Percentiles rank a stretch among this genome's conserved stretches.
Evolutionary conservation across 1,140 invertebrate genomes (phyloP).

Genomic region (Nymphalis io): DNA sequence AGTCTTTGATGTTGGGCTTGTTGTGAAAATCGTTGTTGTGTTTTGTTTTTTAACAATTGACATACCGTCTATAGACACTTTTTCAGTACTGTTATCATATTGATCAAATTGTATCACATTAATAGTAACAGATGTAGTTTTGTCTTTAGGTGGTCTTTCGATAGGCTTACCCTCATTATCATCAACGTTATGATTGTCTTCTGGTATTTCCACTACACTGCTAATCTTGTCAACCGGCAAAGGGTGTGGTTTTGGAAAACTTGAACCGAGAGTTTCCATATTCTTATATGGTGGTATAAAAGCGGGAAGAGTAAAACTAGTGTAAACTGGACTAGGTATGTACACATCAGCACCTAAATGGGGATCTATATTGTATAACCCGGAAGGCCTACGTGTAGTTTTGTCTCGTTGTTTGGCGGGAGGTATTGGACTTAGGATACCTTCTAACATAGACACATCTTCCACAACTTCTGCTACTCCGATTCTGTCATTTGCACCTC

Average conservation of each 20-base stretch:
- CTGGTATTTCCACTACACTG: slow-evolving; percentile 63
- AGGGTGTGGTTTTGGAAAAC: slow-evolving; percentile 82
- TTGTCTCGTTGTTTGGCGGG: slow-evolving; percentile 60
- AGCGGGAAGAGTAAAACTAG: slow-evolving; percentile 84
- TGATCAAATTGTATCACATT: slow-evolving; percentile 67
- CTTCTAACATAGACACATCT: slow-evolving; percentile 74
- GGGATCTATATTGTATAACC: slow-evolving; percentile 65
- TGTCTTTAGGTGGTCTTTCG: slow-evolving; percentile 76
- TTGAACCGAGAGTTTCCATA: slow-evolving; percentile 79
- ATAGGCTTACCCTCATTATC: slow-evolving; percentile 72
- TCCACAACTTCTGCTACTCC: slow-evolving; percentile 77
- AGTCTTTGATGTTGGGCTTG: slow-evolving; percentile 30
- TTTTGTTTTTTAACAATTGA: slow-evolving; percentile 73
- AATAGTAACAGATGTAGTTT: slow-evolving; percentile 69
- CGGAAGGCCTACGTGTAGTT: slow-evolving; percentile 50
- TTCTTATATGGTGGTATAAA: slow-evolving; percentile 78
- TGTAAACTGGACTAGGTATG: slow-evolving; percentile 82
- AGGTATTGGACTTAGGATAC: slow-evolving; percentile 63
- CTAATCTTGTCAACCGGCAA: slow-evolving; percentile 86
- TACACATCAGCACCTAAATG: slow-evolving; percentile 69
- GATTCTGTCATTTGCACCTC: slow-evolving; percentile 73
- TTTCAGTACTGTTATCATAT: slow-evolving; percentile 64
- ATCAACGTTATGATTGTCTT: slow-evolving; percentile 43
- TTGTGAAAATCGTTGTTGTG: slow-evolving; percentile 30
- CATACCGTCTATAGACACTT: slow-evolving; percentile 69